These are phyloP conservation scores for Sesamia inferens DNA, from an alignment of 2,888 invertebrate genomes.

Conservation along the genomic window DNA sequence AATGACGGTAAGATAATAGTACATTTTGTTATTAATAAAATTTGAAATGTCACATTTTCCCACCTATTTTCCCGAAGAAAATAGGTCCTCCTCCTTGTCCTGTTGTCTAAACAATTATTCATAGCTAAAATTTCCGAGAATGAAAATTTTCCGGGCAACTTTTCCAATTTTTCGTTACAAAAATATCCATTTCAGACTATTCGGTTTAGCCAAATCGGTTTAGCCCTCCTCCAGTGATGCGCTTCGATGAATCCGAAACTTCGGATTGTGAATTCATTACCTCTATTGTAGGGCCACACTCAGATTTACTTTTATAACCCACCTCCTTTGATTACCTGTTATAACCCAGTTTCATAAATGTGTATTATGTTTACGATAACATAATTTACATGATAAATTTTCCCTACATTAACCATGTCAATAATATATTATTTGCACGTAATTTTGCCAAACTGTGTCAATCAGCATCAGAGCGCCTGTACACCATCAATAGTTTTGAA, in stretches of 20 bases:
- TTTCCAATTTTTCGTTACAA: not conserved
- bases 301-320: no score
- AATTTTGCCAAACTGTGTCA: slow-evolving; percentile 1
- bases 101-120: not conserved
- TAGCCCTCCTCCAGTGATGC: not conserved
- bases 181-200: not conserved
- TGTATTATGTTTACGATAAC: not conserved
- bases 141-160: not conserved
- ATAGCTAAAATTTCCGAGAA: not conserved
- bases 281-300: not conserved
- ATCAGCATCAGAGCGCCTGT: not conserved
- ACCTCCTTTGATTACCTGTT: no score
- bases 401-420: not conserved
- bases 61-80: no score
- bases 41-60: no score
- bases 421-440: not conserved
- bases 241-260: not conserved
- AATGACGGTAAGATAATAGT: no score
- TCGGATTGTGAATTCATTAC: not conserved
- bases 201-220: no score
- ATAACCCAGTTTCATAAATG: not conserved
- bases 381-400: not conserved
- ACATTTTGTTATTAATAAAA: no score
- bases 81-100: not conserved
- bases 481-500: not conserved